A percentile compares a stretch with the other conserved stretches of the same genome.
These are phyloP conservation scores for Panzeria rudis DNA, from an alignment of 2,888 invertebrate genomes.

Conservation along the genomic window DNA sequence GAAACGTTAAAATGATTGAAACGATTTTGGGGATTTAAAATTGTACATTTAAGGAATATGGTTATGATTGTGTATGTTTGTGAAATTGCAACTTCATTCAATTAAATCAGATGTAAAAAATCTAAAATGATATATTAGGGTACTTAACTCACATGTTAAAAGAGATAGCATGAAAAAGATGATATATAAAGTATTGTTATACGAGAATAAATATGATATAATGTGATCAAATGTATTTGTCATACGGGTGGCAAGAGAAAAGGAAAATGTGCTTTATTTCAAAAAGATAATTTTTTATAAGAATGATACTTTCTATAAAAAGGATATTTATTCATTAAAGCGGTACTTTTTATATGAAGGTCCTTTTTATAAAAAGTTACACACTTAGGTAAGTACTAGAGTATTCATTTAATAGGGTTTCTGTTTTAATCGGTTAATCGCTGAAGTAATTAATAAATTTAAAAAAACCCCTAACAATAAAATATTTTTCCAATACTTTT, in stretches of 20 bases:
- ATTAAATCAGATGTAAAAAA: slow-evolving; percentile 49
- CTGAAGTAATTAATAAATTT: too few species aligned
- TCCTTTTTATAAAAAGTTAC: too few species aligned
- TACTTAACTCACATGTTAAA: slow-evolving; percentile 25
- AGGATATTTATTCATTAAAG: too few species aligned
- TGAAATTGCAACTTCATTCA: slow-evolving; percentile 28
- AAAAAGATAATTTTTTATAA: too few species aligned
- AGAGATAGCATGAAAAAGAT: not conserved
- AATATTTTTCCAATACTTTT: too few species aligned
- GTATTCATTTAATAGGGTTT: too few species aligned
- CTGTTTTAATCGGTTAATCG: too few species aligned
- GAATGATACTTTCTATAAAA: too few species aligned
- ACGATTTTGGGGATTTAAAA: slow-evolving; percentile 51
- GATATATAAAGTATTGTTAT: not conserved
- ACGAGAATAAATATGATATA: not conserved
- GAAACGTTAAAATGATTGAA: slow-evolving; percentile 59
- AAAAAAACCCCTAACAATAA: too few species aligned
- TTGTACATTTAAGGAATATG: not conserved
- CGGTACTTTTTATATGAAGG: too few species aligned
- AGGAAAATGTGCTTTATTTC: not conserved
- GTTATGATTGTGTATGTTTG: not conserved
- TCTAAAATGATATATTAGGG: slow-evolving; percentile 53
- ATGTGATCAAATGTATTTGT: not conserved
- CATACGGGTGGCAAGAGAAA: not conserved
- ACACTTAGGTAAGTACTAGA: too few species aligned